phyloP scores from a whole-genome alignment of 2,888 invertebrate genomes.

The Acronicta leporina region DNA sequence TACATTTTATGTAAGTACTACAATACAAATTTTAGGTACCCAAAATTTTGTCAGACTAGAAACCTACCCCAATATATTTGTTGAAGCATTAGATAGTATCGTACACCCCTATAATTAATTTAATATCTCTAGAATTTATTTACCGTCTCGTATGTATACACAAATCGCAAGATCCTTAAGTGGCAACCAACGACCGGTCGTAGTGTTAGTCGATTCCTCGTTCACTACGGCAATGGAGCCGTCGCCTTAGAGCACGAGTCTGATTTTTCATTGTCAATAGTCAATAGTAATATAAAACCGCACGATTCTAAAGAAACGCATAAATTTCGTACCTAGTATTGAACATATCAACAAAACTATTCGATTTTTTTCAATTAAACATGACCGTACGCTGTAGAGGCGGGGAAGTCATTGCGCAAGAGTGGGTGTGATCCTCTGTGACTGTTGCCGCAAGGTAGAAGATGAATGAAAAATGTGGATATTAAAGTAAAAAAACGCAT shows the following conservation, averaged over 20 bases:
- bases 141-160: too few relatives aligned
- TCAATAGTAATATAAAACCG: conserved; percentile 31
- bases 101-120: too few relatives aligned
- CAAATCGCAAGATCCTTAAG: too few relatives aligned
- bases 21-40: too few relatives aligned
- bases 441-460: conserved; percentile 42
- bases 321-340: conserved; percentile 53
- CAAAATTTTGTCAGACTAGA: too few relatives aligned
- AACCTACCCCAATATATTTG: too few relatives aligned
- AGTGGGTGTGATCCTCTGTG: conserved; percentile 80
- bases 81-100: too few relatives aligned
- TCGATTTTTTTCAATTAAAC: conserved; percentile 38
- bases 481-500: conserved; percentile 1
- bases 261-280: conserved; percentile 19
- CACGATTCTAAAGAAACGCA: conserved; percentile 27
- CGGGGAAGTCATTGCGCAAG: conserved; percentile 68
- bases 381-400: conserved; percentile 56
- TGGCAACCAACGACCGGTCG: too few relatives aligned
- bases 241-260: not conserved
- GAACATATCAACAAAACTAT: conserved; percentile 58
- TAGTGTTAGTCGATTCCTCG: too few relatives aligned
- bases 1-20: too few relatives aligned
- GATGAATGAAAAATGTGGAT: conserved; percentile 14
- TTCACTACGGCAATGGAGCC: too few relatives aligned
- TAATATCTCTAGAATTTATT: too few relatives aligned